These are phyloP conservation scores for Neotoxoptera formosana DNA, from an alignment of 1,140 invertebrate genomes.

Conservation along the genomic window DNA sequence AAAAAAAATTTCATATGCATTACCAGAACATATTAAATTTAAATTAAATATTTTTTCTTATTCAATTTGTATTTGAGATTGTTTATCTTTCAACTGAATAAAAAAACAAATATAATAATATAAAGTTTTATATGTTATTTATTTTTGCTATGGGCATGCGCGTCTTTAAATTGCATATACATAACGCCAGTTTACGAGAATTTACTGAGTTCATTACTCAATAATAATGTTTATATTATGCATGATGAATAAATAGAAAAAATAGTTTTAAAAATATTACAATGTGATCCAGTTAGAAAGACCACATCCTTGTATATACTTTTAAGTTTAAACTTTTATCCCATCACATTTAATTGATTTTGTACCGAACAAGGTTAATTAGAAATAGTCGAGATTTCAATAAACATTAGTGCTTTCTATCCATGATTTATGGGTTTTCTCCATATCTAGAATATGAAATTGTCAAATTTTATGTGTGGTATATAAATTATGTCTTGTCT, in stretches of 20 bases:
- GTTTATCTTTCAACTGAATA: neutral
- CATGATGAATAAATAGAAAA: neutral
- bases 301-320: neutral
- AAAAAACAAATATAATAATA: neutral
- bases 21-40: neutral
- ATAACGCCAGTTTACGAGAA: slow-evolving; percentile 33
- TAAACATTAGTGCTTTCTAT: neutral
- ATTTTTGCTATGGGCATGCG: neutral
- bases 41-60: neutral
- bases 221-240: neutral
- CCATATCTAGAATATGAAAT: neutral
- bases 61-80: neutral
- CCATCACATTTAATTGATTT: neutral
- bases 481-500: neutral
- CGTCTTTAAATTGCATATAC: slow-evolving; percentile 53
- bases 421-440: neutral
- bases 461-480: neutral
- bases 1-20: neutral
- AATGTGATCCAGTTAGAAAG: neutral
- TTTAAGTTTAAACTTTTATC: neutral
- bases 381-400: neutral
- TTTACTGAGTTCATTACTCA: too few species aligned
- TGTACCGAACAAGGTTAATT: neutral
- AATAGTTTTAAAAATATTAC: neutral
- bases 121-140: neutral